Evolutionary conservation across 2,888 invertebrate species (phyloP).

Genomic region (Andrena hattorfiana): DNA sequence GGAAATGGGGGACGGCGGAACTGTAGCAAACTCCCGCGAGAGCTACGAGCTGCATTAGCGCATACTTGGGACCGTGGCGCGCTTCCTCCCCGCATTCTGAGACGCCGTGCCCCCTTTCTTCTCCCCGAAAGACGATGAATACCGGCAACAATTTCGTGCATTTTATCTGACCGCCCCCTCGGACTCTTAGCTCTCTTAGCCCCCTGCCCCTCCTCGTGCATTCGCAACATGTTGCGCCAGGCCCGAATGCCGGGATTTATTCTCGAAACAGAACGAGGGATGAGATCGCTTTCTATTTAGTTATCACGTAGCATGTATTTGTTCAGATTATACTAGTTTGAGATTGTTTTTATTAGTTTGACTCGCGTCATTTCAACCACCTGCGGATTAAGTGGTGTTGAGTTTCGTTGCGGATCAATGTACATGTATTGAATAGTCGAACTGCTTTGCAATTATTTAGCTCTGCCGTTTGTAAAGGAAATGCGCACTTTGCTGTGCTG

Average conservation of each 20-base stretch:
- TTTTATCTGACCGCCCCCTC: slow-evolving; percentile 68
- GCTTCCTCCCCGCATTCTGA: slow-evolving; percentile 70
- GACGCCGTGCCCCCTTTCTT: slow-evolving; percentile 57
- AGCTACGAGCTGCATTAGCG: slow-evolving; percentile 81
- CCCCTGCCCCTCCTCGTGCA: neutral
- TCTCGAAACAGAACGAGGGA: neutral
- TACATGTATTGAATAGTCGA: too few relatives aligned
- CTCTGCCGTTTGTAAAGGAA: too few relatives aligned
- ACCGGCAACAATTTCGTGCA: slow-evolving; percentile 65
- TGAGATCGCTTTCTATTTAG: too few relatives aligned
- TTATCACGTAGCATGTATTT: too few relatives aligned
- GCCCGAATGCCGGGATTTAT: neutral
- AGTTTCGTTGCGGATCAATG: too few relatives aligned
- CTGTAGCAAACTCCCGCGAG: slow-evolving; percentile 72
- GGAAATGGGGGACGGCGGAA: slow-evolving; percentile 67
- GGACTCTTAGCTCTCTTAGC: slow-evolving; percentile 17
- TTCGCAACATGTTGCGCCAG: slow-evolving; percentile 13
- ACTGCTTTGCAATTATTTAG: too few relatives aligned
- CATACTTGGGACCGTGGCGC: slow-evolving; percentile 74
- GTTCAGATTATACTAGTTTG: too few relatives aligned
- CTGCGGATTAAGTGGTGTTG: too few relatives aligned
- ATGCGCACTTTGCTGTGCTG: too few relatives aligned
- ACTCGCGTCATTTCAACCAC: too few relatives aligned
- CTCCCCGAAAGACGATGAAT: slow-evolving; percentile 45
- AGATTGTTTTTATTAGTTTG: too few relatives aligned